These are phyloP conservation scores for Coendou prehensilis DNA, from an alignment of 2,797 vertebrate genomes.

Conservation along the genomic window DNA sequence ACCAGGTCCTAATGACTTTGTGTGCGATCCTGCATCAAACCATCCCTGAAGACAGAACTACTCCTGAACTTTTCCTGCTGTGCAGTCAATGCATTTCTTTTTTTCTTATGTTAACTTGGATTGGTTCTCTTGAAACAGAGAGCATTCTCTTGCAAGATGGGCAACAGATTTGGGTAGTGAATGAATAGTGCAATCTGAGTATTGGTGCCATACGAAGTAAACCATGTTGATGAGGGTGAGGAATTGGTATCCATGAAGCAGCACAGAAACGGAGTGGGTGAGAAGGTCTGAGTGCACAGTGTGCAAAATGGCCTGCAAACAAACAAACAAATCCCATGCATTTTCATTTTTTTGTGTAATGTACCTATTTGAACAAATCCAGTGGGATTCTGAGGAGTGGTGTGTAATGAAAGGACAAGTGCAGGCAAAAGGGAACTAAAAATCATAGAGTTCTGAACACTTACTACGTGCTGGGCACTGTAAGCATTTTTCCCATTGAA, in stretches of 20 bases:
- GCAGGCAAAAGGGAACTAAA: not conserved
- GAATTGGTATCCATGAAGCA: not conserved
- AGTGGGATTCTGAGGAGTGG: not conserved
- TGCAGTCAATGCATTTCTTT: not conserved
- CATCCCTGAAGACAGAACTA: not conserved
- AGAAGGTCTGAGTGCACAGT: not conserved
- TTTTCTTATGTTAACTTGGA: not conserved
- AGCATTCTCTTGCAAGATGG: not conserved
- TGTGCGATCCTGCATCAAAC: not conserved
- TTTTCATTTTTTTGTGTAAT: not conserved
- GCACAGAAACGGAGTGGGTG: not conserved
- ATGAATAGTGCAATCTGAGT: not conserved
- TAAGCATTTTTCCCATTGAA: not conserved
- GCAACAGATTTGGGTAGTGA: not conserved
- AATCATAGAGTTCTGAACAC: not conserved
- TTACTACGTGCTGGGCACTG: not conserved
- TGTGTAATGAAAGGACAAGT: not conserved
- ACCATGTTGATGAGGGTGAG: not conserved
- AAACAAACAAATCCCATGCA: not conserved
- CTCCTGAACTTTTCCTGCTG: not conserved
- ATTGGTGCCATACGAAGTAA: not conserved
- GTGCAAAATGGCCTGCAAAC: not conserved
- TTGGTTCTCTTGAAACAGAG: conserved; percentile 4
- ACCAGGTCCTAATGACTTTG: not conserved
- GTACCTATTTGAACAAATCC: not conserved